phyloP scores from a whole-genome alignment of 2,113 vertebrate genomes.

The Tyrannus savana region DNA sequence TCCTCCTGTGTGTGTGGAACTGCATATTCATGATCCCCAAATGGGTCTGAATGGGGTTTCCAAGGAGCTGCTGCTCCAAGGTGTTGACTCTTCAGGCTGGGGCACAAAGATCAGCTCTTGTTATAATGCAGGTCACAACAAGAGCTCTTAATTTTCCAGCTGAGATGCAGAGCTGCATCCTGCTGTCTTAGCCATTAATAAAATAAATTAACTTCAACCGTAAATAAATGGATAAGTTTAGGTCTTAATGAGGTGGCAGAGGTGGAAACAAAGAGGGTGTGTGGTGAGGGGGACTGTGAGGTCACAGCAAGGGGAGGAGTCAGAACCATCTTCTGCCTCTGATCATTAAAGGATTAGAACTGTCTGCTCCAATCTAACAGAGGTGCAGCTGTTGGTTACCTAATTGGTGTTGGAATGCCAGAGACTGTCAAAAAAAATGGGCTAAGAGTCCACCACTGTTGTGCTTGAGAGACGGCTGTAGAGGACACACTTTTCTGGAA shows the following conservation, averaged over 20 bases:
- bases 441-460: accelerated
- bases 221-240: not conserved
- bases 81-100: not conserved
- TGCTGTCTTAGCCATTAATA: not conserved
- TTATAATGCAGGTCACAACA: not conserved
- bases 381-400: not conserved
- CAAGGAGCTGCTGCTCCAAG: not conserved
- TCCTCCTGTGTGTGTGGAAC: not conserved
- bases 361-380: not conserved
- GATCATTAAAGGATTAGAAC: not conserved
- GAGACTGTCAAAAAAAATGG: too few species aligned
- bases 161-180: not conserved
- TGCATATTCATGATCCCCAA: not conserved
- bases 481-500: not conserved
- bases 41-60: not conserved
- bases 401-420: not conserved
- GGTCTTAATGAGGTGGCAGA: not conserved
- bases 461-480: not conserved
- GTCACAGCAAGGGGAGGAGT: accelerated
- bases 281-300: not conserved
- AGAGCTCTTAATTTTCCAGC: not conserved
- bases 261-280: not conserved
- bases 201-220: not conserved
- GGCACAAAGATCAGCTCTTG: not conserved
- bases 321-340: not conserved